phyloP scores from a whole-genome alignment of 2,113 vertebrate genomes.

The Scomber colias region DNA sequence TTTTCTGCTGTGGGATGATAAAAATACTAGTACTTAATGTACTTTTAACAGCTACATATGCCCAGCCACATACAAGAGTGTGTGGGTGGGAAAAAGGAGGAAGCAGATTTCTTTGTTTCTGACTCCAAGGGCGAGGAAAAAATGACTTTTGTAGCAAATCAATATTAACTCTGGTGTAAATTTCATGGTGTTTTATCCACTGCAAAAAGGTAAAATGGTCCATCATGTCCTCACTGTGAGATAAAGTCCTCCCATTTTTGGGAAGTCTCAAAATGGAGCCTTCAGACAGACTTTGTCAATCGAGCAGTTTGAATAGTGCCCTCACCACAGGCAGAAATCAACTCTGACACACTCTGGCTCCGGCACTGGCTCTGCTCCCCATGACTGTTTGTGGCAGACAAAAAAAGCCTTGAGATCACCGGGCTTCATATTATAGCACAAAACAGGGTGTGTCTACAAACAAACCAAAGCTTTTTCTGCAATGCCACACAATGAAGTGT shows the following conservation, averaged over 20 bases:
- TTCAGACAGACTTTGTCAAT: slow-evolving; percentile 74
- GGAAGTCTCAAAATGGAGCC: slow-evolving; percentile 63
- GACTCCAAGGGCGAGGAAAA: slow-evolving; percentile 43
- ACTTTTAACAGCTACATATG: slow-evolving; percentile 37
- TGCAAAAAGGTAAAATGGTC: slow-evolving; percentile 54
- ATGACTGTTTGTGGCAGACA: slow-evolving; percentile 43
- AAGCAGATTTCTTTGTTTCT: slow-evolving; percentile 39
- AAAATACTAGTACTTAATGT: slow-evolving; percentile 20
- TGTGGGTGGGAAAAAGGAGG: slow-evolving; percentile 29
- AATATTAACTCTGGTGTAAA: slow-evolving; percentile 42
- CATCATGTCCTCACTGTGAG: slow-evolving; percentile 43
- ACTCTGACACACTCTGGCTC: slow-evolving; percentile 62
- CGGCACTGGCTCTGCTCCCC: slow-evolving; percentile 28
- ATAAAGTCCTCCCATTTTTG: slow-evolving; percentile 47
- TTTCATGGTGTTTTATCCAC: slow-evolving; percentile 52
- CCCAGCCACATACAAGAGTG: neutral
- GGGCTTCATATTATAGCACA: slow-evolving; percentile 36
- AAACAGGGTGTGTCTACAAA: slow-evolving; percentile 18
- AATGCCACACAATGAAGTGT: neutral
- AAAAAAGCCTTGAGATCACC: slow-evolving; percentile 50
- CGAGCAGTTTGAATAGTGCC: slow-evolving; percentile 64
- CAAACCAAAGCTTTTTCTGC: neutral
- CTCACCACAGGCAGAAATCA: slow-evolving; percentile 74
- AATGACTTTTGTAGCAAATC: slow-evolving; percentile 55
- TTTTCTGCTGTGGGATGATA: slow-evolving; percentile 31